Evolutionary conservation across 2,113 vertebrate species (phyloP).

Genomic region (Noturus placidus): DNA sequence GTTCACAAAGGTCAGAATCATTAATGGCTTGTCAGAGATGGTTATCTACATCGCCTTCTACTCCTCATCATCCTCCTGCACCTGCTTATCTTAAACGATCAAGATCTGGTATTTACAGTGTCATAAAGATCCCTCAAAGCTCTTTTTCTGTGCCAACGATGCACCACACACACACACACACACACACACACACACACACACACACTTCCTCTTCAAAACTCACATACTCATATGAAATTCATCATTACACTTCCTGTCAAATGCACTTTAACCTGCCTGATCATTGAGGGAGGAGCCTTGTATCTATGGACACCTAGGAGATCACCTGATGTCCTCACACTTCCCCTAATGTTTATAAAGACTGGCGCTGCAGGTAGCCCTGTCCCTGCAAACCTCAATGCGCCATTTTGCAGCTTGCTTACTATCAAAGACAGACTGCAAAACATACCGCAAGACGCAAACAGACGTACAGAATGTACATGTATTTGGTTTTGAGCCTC

Average conservation of each 20-base stretch:
- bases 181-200: neutral
- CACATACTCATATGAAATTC: conserved; percentile 1
- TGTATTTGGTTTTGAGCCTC: conserved; percentile 35
- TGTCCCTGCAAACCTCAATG: conserved; percentile 8
- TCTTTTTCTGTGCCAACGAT: conserved; percentile 34
- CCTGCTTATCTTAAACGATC: conserved; percentile 57
- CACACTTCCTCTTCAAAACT: conserved; percentile 3
- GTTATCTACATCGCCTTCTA: conserved; percentile 46
- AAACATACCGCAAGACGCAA: neutral
- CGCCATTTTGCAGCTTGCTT: conserved; percentile 6
- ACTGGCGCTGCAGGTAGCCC: conserved; percentile 6
- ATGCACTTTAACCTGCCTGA: conserved; percentile 39
- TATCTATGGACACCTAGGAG: conserved; percentile 28
- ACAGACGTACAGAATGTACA: neutral
- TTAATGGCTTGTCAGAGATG: conserved; percentile 49
- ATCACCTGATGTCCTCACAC: conserved; percentile 37
- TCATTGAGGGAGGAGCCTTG: conserved; percentile 25
- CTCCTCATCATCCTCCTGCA: conserved; percentile 37
- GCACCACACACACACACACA: conserved; percentile 37
- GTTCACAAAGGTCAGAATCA: conserved; percentile 58
- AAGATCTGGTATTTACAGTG: conserved; percentile 54
- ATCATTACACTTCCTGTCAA: conserved; percentile 27
- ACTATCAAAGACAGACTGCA: neutral
- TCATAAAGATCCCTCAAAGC: conserved; percentile 48
- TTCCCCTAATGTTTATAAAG: conserved; percentile 11